phyloP scores from a whole-genome alignment of 2,113 vertebrate species.

The Gavia stellata region DNA sequence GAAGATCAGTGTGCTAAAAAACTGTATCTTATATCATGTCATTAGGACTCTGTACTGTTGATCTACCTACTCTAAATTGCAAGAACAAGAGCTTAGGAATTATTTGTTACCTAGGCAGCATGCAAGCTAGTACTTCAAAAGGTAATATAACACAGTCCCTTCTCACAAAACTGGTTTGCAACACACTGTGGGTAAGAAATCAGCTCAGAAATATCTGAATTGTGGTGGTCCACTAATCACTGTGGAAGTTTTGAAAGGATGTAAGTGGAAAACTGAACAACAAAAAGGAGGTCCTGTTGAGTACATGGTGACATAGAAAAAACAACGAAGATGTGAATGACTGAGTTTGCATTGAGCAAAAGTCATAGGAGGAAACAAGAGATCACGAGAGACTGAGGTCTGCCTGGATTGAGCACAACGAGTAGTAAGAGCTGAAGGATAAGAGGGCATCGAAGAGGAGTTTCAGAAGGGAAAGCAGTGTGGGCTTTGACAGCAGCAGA shows the following conservation, averaged over 20 bases:
- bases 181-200: background rate
- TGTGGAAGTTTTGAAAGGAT: background rate
- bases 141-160: background rate
- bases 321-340: background rate
- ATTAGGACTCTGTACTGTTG: background rate
- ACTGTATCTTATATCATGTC: background rate
- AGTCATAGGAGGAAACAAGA: background rate
- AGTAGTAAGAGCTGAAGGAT: background rate
- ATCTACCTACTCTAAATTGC: background rate
- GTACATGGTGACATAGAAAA: background rate
- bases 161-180: background rate
- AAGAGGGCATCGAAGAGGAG: background rate
- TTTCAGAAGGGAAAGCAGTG: background rate
- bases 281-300: background rate
- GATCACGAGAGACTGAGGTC: background rate
- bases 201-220: background rate
- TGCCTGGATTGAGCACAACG: background rate
- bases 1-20: background rate
- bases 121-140: background rate
- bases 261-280: background rate
- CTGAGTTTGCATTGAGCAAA: background rate
- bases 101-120: background rate
- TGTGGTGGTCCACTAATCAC: background rate
- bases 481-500: background rate
- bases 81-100: background rate